A percentile compares a stretch with the other conserved stretches of the same genome.
Conservation (phyloP, 2,113 vertebrate genomes). For the Oophaga pumilio region DNA sequence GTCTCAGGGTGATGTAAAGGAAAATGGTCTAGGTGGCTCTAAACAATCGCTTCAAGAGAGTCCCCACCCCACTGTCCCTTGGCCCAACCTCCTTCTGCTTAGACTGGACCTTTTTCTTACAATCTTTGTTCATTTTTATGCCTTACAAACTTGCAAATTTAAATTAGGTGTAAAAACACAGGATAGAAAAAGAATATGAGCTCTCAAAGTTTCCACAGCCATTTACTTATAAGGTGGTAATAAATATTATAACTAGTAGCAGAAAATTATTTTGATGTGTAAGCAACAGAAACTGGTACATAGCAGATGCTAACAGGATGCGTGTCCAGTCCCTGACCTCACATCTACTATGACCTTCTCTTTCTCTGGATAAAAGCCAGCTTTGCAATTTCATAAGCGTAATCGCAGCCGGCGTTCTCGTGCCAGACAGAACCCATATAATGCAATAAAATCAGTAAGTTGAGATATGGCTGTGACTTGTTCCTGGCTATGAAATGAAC, state of each 20-base stretch:
- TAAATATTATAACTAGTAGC: not conserved
- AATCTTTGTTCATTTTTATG: too few species aligned
- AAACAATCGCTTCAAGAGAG: too few species aligned
- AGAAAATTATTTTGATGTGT: not conserved
- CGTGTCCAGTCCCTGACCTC: not conserved
- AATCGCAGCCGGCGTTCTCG: constrained; percentile 10
- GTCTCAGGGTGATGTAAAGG: too few species aligned
- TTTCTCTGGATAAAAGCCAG: constrained; percentile 5
- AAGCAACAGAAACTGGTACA: not conserved
- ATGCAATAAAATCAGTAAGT: constrained; percentile 32
- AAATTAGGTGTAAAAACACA: too few species aligned
- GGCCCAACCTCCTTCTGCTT: too few species aligned
- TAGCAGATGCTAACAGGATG: not conserved
- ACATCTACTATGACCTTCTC: not conserved
- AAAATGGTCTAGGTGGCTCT: too few species aligned
- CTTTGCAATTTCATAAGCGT: constrained; percentile 15
- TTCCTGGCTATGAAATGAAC: not conserved
- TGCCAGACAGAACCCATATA: constrained; percentile 14
- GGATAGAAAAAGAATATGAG: too few species aligned
- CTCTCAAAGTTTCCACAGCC: not conserved
- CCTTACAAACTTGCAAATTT: too few species aligned
- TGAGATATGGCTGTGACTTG: not conserved
- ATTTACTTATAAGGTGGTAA: not conserved
- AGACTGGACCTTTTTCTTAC: too few species aligned
- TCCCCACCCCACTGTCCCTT: too few species aligned